Base-by-base conservation (phyloP, 1,140 invertebrate genomes). In the Maniola jurtina region DNA sequence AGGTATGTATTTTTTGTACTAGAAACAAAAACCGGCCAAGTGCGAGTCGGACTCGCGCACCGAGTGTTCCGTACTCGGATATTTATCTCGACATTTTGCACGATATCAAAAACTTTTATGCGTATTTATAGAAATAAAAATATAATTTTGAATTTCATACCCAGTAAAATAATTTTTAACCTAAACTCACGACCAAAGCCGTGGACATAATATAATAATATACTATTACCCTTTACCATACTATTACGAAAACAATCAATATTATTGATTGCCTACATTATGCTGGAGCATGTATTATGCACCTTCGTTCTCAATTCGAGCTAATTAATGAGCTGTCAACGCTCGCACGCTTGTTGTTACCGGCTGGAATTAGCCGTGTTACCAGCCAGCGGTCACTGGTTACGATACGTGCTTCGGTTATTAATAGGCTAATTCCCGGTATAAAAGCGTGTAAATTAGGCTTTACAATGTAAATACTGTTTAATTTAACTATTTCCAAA, bases 301-400 rank as follows among this genome's bases (percentile, higher is more conserved):
- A 45, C 5, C 13, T 45, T 45, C 10, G 42, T 11, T n/a, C 42
- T 40, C 5, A 45, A 45, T 45, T 6, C 1, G 1, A 11, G 13
- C 42, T 45, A 45, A 45, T 45, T 45, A 45, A 45, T 45, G 42
- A 7, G 38, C 42, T 45, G 42, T 45, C 42, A 11, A 45, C 42
- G 42, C 5, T 11, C 42, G 42, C 42, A 45, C 13, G 42, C 1
- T 9, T 6, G 6, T 11, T 9, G 7, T 7, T 40, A 40, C 38
- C 7, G 6, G 7, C 10, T 1, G 38, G 10, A 1, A 11, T 6
- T 40, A n/a, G n/a, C n/a, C n/a, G n/a, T n/a, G n/a, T n/a, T n/a
- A n/a, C n/a, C n/a, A n/a, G 7, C 7, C 6, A 11, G 38, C 6
- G 42, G 13, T 45, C 9, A 45, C 42, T 38, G 13, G 11, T 11